These are phyloP conservation scores for Panthera tigris DNA, from an alignment of 2,113 vertebrate species.

Conservation along the genomic window DNA sequence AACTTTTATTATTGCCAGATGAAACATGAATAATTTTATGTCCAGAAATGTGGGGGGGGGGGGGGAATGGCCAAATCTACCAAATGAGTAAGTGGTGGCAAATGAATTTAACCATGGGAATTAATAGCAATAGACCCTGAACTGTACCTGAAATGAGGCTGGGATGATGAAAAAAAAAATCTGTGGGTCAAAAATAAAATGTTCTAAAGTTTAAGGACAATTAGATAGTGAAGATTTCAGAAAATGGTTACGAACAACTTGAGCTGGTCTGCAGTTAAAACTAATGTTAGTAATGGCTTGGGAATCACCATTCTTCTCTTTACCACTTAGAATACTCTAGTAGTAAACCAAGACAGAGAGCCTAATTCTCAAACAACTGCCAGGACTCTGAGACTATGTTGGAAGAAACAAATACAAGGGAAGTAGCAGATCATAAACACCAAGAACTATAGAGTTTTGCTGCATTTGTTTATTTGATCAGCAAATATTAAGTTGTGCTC, in stretches of 20 bases:
- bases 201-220: not conserved
- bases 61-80: not conserved
- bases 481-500: not conserved
- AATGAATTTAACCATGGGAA: not conserved
- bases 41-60: not conserved
- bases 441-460: not conserved
- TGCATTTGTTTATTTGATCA: not conserved
- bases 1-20: not conserved
- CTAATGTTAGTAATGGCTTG: not conserved
- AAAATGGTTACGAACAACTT: not conserved
- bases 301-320: not conserved
- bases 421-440: not conserved
- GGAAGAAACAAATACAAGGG: not conserved
- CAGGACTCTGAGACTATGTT: not conserved
- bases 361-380: not conserved
- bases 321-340: not conserved
- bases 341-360: not conserved
- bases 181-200: not conserved
- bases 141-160: not conserved
- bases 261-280: not conserved
- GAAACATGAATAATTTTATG: not conserved
- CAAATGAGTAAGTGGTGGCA: not conserved
- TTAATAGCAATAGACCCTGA: not conserved
- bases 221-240: not conserved
- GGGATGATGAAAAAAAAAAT: not conserved